Base-by-base conservation (phyloP, 2,113 vertebrate species). In the Mirza zaza region DNA sequence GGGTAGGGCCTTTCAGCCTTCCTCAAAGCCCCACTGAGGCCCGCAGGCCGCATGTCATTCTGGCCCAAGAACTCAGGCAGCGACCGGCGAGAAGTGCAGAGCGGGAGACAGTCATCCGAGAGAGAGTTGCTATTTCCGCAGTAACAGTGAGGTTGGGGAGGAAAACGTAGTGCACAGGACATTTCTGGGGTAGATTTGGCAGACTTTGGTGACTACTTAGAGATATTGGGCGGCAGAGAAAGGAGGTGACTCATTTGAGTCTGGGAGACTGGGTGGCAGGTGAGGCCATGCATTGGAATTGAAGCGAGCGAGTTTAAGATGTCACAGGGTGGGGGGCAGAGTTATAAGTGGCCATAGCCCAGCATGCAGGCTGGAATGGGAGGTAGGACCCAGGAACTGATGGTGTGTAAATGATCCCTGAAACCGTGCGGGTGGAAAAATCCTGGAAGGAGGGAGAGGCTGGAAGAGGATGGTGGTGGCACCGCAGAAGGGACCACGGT, bases 401-500 rank as follows among this genome's bases (percentile, higher is more conserved):
- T 52, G n/a, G 55, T 32, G 11, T 9, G 17, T 25, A n/a, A 36
- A 2, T 67, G 2, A 15, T 10, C 5, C 6, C 8, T 4, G 32
- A 52, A 21, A 55, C 23, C 36, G 7, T 34, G 8, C 48, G 23
- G 6, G 27, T 20, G 13, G 21, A 1, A 27, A 48, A 12, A 67
- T 39, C 50, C 50, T 18, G 12, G 25, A 15, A 8, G 9, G 42
- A 57, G 48, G 63, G 27, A 39, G 63, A 48, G 32, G 6, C 55
- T 4, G 29, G 59, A 55, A 34, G 65, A 17, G 11, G 57, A 3
- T 14, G 0, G 3, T 3, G 32, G 15, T 3, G 45, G 25, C 4
- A 2, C 14, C 20, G 2, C 0, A 6, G n/a, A 10, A 36, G 68
- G 13, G 48, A 29, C 13, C 20, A 13, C 4, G 8, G 1, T 1